phyloP scores from a whole-genome alignment of 2,113 vertebrate genomes.

The Myocastor coypus region DNA sequence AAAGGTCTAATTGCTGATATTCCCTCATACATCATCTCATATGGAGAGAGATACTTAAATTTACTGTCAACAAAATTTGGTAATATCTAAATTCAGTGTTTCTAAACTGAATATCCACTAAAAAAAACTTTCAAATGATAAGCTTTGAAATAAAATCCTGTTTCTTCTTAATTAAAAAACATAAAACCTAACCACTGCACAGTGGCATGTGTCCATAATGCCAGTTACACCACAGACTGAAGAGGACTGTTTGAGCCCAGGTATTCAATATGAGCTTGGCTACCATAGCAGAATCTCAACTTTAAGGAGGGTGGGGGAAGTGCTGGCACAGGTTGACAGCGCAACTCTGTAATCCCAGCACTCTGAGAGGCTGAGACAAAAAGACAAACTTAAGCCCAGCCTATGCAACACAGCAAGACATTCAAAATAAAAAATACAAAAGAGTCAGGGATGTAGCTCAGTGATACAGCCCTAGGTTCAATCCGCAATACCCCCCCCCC shows the following conservation, averaged over 20 bases:
- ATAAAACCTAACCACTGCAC: not conserved
- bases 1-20: not conserved
- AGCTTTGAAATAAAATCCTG: slow-evolving; percentile 19
- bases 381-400: not conserved
- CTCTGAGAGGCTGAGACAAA: not conserved
- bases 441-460: not conserved
- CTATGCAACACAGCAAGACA: not conserved
- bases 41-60: not conserved
- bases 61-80: slow-evolving; percentile 7
- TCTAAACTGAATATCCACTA: not conserved
- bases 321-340: not conserved
- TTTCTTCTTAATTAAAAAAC: not conserved
- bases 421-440: not conserved
- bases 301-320: no score
- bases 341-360: not conserved
- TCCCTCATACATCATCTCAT: not conserved
- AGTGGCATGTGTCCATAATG: not conserved
- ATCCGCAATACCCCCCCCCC: no score
- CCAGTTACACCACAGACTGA: not conserved
- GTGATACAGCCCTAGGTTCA: not conserved
- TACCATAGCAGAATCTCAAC: not conserved
- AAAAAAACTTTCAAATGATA: slow-evolving; percentile 48
- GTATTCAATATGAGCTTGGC: not conserved
- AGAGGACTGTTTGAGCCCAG: not conserved
- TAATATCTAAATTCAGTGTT: slow-evolving; percentile 28